Conservation (phyloP, 2,888 invertebrate genomes). For the Hirtodrosophila histrioides region DNA sequence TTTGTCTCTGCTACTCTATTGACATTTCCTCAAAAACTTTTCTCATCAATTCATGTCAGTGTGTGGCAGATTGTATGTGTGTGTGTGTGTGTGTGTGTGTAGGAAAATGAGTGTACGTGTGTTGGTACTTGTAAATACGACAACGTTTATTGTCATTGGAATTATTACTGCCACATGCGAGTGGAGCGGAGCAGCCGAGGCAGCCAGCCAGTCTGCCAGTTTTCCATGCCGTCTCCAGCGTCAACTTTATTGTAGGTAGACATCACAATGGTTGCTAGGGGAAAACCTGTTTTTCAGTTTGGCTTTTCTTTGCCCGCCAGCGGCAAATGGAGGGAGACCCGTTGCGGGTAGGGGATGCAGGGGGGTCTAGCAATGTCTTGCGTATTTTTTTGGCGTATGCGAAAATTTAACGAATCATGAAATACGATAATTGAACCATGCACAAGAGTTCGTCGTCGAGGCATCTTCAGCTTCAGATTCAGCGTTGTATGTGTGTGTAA, state of each 20-base stretch:
- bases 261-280: conserved; percentile 77
- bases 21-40: conserved; percentile 81
- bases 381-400: conserved; percentile 75
- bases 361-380: conserved; percentile 56
- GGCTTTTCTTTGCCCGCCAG: conserved; percentile 61
- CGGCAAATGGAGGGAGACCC: neutral
- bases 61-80: conserved; percentile 40
- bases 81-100: conserved; percentile 24
- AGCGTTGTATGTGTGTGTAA: conserved; percentile 35
- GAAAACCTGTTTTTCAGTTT: conserved; percentile 74
- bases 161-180: conserved; percentile 74
- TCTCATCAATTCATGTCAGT: conserved; percentile 76
- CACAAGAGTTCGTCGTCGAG: conserved; percentile 76
- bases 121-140: conserved; percentile 74
- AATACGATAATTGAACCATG: conserved; percentile 84
- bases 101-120: conserved; percentile 36
- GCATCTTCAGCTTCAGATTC: conserved; percentile 52
- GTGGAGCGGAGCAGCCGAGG: conserved; percentile 18
- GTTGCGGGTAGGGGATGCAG: neutral
- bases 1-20: conserved; percentile 76
- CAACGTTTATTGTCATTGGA: conserved; percentile 80
- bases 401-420: conserved; percentile 84
- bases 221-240: conserved; percentile 41
- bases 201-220: conserved; percentile 41
- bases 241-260: conserved; percentile 65